Base-by-base conservation (phyloP, 2,888 invertebrate genomes). In the Sepiola atlantica region DNA sequence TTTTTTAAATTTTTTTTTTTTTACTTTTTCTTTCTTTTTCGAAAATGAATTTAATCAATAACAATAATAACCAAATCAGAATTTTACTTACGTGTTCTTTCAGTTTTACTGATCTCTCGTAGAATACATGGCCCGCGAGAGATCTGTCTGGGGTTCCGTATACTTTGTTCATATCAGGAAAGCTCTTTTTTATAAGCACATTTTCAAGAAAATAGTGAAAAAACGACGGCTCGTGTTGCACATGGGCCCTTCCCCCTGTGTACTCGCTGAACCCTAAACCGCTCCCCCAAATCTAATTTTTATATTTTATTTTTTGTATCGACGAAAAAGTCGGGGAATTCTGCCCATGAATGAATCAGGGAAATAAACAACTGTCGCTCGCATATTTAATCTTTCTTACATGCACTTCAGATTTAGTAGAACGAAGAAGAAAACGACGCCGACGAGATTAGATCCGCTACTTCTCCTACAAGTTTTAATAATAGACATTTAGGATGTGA, bases 61-160 rank as follows among this genome's bases (percentile, higher is more conserved):
- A 77, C n/a, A 77, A 16, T 77, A 77, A 77, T 77, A 16, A 77
- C n/a, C 14, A 14, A 77, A 77, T 77, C 2, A 77, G n/a, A 77
- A 77, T 77, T 77, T 77, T 77, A 77, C 77, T 77, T 77, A 77
- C 77, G 77, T 32, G n/a, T 77, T 45, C 45, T 45, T n/a, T 32
- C 77, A 77, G 77, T 77, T 77, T 77, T 77, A 77, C 77, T 32
- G 77, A 77, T 77, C 77, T 77, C 77, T 77, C 77, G 77, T 77
- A 77, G 77, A 77, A 77, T 77, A 77, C 16, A n/a, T 14, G n/a
- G n/a, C n/a, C 77, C n/a, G 77, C 77, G 77, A 77, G 77, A 77
- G 77, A 77, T 77, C 77, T 77, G n/a, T 77, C 77, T 32, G 77
- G n/a, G 77, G 21, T 77, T n/a, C 21, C n/a, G 77, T 77, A n/a